Base-by-base conservation (phyloP, 2,113 vertebrate species). In the Microcebus murinus region DNA sequence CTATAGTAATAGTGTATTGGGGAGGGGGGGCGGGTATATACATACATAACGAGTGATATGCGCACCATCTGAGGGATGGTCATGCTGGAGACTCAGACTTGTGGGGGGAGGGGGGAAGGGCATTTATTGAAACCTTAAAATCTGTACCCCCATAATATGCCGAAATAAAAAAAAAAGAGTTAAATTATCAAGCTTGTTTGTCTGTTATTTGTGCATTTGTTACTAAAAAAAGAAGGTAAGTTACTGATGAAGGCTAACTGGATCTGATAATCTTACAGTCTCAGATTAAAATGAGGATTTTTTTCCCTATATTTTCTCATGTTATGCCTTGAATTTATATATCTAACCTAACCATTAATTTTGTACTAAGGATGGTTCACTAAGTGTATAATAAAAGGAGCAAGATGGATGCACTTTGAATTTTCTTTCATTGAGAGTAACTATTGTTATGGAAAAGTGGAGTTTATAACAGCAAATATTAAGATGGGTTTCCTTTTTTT, bases 241-340 rank as follows among this genome's bases (percentile, higher is more conserved):
- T 91, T 94, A 23, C 97, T 97, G 95, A 98, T 97, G 97, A 97
- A 85, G 95, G 93, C 94, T 94, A 92, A 88, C 63, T 91, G 55
- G 45, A 92, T 34, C 25, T 90, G 48, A 55, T 96, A 71, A 93
- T 93, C 13, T 15, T 87, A 68, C 5, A 86, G 52, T 80, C 23
- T 94, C 55, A 73, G 25, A 95, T 67, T 76, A 50, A 94, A 96
- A 93, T 89, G 31, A 94, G 14, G 17, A 50, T 39, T 67, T 50
- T 48, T 42, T 48, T n/a, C 15, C 17, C 27, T 45, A 80, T 74
- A 85, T 98, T 97, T 98, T 97, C 97, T 98, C 81, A 97, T 94
- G 73, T 48, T 96, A 4, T 96, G 92, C 93, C 93, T 77, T 97
- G 96, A 80, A 91, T 97, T 97, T 94, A 13, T 79, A 89, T 97